These are phyloP conservation scores for Halcyon leucocephala DNA, from an alignment of 2,797 vertebrate species.

Conservation along the genomic window DNA sequence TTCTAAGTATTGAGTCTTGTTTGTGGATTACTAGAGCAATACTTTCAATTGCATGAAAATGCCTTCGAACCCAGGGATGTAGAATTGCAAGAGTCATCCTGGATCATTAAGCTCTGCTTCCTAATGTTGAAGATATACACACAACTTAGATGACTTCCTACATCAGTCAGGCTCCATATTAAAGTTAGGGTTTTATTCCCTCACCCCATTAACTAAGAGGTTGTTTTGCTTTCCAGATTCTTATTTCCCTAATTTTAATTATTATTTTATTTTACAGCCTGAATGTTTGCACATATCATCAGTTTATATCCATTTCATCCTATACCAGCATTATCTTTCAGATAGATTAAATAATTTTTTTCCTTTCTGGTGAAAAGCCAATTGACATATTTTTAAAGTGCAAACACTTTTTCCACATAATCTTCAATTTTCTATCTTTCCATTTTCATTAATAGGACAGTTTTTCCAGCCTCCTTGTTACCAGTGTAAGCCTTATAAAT, in stretches of 20 bases:
- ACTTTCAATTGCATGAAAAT: neutral
- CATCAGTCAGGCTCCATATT: neutral
- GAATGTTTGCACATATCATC: neutral
- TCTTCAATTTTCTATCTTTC: neutral
- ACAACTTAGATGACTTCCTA: neutral
- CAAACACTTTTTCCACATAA: neutral
- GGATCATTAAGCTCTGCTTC: neutral
- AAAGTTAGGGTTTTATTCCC: neutral
- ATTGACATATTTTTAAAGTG: neutral
- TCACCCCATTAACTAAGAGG: neutral
- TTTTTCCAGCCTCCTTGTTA: neutral
- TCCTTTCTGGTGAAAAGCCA: fast-evolving
- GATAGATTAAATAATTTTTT: neutral
- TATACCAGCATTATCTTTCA: neutral
- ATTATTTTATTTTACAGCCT: neutral
- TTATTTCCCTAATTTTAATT: neutral
- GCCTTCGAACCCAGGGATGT: neutral
- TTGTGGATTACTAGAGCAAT: neutral
- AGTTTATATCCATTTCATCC: neutral
- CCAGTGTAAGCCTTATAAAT: neutral
- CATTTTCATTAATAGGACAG: neutral
- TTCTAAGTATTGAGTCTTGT: neutral
- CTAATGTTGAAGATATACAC: fast-evolving
- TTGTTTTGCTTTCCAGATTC: neutral
- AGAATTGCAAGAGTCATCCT: neutral